These are phyloP conservation scores for Pachymerium ferrugineum DNA, from an alignment of 2,888 invertebrate genomes.

Conservation along the genomic window DNA sequence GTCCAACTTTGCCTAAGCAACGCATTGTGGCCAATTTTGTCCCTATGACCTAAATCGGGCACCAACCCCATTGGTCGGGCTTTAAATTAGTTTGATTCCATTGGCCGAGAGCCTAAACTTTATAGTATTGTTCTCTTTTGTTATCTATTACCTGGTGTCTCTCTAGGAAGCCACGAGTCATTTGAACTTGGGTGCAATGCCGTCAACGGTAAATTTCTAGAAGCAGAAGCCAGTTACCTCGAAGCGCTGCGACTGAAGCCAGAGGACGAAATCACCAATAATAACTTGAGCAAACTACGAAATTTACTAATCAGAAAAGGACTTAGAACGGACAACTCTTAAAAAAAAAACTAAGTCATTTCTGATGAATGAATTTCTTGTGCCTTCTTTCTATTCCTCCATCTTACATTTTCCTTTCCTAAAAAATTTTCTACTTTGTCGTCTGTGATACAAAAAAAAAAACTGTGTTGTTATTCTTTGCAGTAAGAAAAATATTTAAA, in stretches of 20 bases:
- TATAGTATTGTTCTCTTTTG: background rate
- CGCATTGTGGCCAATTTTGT: too few relatives aligned
- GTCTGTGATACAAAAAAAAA: constrained; percentile 18
- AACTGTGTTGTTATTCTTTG: too few relatives aligned
- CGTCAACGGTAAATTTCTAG: constrained; percentile 79
- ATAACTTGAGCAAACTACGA: constrained; percentile 73
- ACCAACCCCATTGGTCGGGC: too few relatives aligned
- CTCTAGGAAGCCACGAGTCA: constrained; percentile 79
- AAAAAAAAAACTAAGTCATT: background rate
- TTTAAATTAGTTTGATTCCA: too few relatives aligned
- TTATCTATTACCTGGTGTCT: background rate
- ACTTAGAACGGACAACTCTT: background rate
- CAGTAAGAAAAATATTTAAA: too few relatives aligned
- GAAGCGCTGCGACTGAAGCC: constrained; percentile 80
- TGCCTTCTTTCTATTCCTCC: constrained; percentile 5
- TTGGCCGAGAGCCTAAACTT: too few relatives aligned
- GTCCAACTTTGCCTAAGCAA: too few relatives aligned
- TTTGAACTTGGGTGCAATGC: constrained; percentile 90
- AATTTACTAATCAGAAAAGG: constrained; percentile 47
- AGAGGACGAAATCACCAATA: constrained; percentile 77
- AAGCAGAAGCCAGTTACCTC: constrained; percentile 80
- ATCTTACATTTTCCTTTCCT: background rate
- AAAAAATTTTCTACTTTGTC: background rate
- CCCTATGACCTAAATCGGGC: too few relatives aligned
- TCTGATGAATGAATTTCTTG: background rate